Conservation (phyloP, 2,113 vertebrate genomes). For the Proterorhinus semilunaris region DNA sequence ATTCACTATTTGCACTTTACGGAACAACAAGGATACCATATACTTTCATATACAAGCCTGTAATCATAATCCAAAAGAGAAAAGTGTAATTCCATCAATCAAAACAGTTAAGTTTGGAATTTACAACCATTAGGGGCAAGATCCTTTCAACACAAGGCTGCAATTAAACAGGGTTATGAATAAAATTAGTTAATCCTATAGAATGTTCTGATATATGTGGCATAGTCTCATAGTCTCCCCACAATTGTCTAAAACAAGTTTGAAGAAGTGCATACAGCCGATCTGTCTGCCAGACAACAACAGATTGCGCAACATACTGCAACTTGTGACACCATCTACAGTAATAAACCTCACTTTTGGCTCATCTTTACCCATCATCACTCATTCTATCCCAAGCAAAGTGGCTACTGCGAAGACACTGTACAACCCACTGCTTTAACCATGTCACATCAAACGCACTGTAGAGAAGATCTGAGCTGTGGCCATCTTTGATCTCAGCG, state of each 20-base stretch:
- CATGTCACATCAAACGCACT: slow-evolving; percentile 25
- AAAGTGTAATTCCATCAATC: too few species aligned
- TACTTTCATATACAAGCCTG: not conserved
- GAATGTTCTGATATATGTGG: not conserved
- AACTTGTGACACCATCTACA: not conserved
- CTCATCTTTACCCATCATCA: not conserved
- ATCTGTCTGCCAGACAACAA: not conserved
- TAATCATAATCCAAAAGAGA: not conserved
- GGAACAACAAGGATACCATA: not conserved
- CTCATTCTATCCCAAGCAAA: not conserved
- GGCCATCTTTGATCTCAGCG: slow-evolving; percentile 48
- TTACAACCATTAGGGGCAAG: too few species aligned
- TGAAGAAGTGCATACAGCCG: not conserved
- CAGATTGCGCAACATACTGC: not conserved
- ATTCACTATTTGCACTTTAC: not conserved
- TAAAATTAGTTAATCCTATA: too few species aligned
- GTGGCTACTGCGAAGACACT: not conserved
- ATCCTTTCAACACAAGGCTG: too few species aligned
- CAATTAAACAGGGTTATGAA: not conserved
- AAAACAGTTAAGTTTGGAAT: too few species aligned
- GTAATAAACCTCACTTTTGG: slow-evolving; percentile 2
- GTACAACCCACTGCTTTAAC: slow-evolving; percentile 1
- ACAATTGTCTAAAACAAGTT: too few species aligned
- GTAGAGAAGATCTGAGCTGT: slow-evolving; percentile 6
- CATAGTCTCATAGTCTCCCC: not conserved